These are phyloP conservation scores for Strix occidentalis DNA, from an alignment of 2,797 vertebrate genomes.

Conservation along the genomic window DNA sequence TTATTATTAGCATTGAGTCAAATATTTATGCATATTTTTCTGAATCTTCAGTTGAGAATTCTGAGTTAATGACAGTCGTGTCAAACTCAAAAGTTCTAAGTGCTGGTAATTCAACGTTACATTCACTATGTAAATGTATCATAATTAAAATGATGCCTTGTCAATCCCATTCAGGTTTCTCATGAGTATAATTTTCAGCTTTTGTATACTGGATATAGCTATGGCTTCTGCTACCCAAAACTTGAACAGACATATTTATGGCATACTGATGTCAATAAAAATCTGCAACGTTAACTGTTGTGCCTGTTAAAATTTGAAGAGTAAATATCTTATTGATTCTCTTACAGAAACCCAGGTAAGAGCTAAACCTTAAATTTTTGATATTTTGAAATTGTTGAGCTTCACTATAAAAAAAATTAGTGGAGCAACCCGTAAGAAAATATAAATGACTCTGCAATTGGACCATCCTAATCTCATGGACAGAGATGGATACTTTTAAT, in stretches of 20 bases:
- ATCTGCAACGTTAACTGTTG: neutral
- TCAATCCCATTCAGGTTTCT: slow-evolving; percentile 35
- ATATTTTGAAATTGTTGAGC: neutral
- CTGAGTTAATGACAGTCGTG: slow-evolving; percentile 4
- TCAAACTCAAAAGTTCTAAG: slow-evolving; percentile 28
- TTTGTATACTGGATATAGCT: neutral
- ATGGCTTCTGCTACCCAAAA: neutral
- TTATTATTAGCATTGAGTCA: slow-evolving; percentile 34
- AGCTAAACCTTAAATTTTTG: neutral
- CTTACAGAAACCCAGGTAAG: neutral
- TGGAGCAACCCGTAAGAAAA: neutral
- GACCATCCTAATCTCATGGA: neutral
- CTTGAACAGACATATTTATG: neutral
- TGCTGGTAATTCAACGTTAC: neutral
- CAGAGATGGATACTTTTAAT: neutral
- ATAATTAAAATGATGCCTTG: slow-evolving; percentile 42
- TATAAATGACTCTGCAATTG: neutral
- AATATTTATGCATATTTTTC: slow-evolving; percentile 43
- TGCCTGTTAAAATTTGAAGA: neutral
- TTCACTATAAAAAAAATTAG: neutral
- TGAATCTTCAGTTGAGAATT: slow-evolving; percentile 27
- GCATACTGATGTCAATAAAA: neutral
- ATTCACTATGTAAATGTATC: slow-evolving; percentile 24
- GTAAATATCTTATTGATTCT: neutral
- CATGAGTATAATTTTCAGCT: neutral